Conservation (phyloP, 2,888 invertebrate genomes). For the Drosophila flavopinicola region DNA sequence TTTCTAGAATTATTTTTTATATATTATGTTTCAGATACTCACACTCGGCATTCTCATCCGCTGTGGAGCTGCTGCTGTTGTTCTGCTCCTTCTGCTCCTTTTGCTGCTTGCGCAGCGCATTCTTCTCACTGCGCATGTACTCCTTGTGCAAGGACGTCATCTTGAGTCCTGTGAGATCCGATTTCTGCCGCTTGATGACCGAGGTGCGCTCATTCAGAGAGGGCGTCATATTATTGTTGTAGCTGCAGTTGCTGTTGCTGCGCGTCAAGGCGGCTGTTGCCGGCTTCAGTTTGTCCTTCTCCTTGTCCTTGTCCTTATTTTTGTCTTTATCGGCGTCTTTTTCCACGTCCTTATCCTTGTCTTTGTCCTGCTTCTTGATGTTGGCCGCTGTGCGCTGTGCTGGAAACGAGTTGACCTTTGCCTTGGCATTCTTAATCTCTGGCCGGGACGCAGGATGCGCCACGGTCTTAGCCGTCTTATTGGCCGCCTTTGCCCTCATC, state of each 20-base stretch:
- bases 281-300: conserved; percentile 27
- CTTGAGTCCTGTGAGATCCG: conserved; percentile 87
- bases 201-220: conserved; percentile 62
- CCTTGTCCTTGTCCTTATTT: conserved; percentile 29
- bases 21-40: conserved; percentile 17
- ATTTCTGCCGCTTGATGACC: conserved; percentile 86
- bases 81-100: conserved; percentile 56
- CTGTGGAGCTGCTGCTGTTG: conserved; percentile 44
- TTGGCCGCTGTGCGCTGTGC: conserved; percentile 42
- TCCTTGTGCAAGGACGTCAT: conserved; percentile 84
- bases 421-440: conserved; percentile 83
- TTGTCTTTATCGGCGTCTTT: conserved; percentile 20
- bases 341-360: conserved; percentile 33
- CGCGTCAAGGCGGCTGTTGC: conserved; percentile 8
- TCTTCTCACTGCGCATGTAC: conserved; percentile 84
- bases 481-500: conserved; percentile 20
- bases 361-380: conserved; percentile 50
- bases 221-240: conserved; percentile 9
- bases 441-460: conserved; percentile 62
- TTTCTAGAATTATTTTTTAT: not conserved
- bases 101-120: conserved; percentile 70
- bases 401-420: conserved; percentile 83
- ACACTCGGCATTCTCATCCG: conserved; percentile 68
- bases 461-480: conserved; percentile 32
- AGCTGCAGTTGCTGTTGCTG: conserved; percentile 29